A percentile compares a stretch with the other conserved stretches of the same genome.
Conservation (phyloP, 2,888 invertebrate genomes). For the Parnassius smintheus region DNA sequence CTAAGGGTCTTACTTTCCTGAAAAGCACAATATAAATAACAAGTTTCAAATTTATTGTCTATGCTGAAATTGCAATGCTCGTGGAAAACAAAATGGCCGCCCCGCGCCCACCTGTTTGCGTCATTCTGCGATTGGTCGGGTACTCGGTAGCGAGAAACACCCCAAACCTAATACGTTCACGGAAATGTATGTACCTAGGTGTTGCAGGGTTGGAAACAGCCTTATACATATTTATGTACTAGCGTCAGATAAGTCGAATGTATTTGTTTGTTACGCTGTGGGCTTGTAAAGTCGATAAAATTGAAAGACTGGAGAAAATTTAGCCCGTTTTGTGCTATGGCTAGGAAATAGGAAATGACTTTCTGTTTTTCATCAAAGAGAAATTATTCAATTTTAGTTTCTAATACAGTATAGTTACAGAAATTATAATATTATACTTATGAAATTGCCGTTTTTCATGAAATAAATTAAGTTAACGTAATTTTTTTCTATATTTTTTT, state of each 20-base stretch:
- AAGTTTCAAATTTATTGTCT: conserved; percentile 3
- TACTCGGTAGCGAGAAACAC: conserved; percentile 16
- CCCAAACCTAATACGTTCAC: conserved; percentile 23
- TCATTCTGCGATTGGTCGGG: conserved; percentile 23
- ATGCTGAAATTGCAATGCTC: background rate
- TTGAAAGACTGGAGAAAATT: background rate
- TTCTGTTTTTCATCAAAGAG: no score
- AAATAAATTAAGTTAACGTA: no score
- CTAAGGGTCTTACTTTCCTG: background rate
- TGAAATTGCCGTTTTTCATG: no score
- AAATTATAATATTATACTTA: no score
- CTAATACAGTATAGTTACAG: no score
- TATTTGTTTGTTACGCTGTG: conserved; percentile 18
- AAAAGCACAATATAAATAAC: background rate
- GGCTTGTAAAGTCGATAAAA: background rate
- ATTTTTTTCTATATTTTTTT: no score
- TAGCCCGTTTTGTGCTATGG: no score
- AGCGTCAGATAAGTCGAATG: conserved; percentile 18
- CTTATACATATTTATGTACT: conserved; percentile 26
- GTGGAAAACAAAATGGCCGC: conserved; percentile 32
- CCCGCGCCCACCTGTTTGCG: conserved; percentile 40
- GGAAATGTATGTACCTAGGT: conserved; percentile 20
- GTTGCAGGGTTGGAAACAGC: conserved; percentile 21
- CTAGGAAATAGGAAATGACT: no score
- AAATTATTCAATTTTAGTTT: no score